Base-by-base conservation (phyloP, 2,797 vertebrate species). In the Gymnothorax reevesii region DNA sequence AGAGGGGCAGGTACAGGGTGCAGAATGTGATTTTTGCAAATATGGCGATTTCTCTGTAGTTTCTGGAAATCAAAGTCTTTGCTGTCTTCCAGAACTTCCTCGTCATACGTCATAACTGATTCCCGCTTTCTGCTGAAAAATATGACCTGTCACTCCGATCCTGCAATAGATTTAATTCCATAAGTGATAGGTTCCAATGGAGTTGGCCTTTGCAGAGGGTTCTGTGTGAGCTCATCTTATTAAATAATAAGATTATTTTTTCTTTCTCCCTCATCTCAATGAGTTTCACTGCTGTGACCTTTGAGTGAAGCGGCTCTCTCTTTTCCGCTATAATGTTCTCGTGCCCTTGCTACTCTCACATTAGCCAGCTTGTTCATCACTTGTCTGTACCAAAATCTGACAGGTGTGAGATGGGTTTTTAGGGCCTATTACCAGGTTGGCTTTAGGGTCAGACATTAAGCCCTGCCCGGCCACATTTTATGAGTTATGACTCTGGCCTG, bases 401-500 rank as follows among this genome's bases (percentile, higher is more conserved):
- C 73, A 52, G 33, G 73, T 77, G 73, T 52, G 33, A 77, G 73
- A 77, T 77, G 73, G 33, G 73, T 77, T 77, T 77, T 77, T 77
- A 49, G 73, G 27, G 20, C 7, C 73, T 17, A 20, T 49, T 52
- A 77, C 15, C 13, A 52, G 69, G 69, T 73, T 27, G 12, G 73
- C 27, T 42, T 52, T 77, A 49, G 42, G 73, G 27, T 33, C 73
- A 17, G 71, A 33, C 25, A 13, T 42, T 42, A 15, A 33, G 33
- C 13, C 71, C 71, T 42, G 15, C 27, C 71, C 27, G 5, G 8
- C 27, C 33, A 13, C 71, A n/a, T 77, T 77, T 77, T 77, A 52
- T 52, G 73, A 77, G 52, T 13, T 13, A 49, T 7, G 69, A 42
- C 25, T 27, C 25, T 25, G 12, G 73, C 15, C 15, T 33, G 25